phyloP scores from a whole-genome alignment of 2,888 invertebrate genomes.

The Clusia tigrina region DNA sequence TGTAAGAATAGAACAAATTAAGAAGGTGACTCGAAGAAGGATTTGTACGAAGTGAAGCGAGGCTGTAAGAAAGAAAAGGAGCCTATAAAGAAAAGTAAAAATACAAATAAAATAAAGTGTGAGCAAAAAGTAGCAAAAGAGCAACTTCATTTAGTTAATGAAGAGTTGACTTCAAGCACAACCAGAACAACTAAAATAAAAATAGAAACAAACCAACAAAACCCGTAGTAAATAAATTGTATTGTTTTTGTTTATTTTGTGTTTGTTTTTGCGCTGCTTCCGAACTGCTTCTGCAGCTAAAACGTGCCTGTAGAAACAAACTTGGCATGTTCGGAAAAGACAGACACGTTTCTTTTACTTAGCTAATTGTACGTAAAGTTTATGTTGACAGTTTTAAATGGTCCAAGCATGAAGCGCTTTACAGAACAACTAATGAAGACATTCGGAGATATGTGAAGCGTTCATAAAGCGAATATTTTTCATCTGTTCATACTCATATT shows the following conservation, averaged over 20 bases:
- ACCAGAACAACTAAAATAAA: too few relatives aligned
- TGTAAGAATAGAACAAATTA: not conserved
- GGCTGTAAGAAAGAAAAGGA: not conserved
- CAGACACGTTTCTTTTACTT: too few relatives aligned
- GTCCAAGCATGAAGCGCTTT: too few relatives aligned
- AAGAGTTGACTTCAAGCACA: slow-evolving; percentile 27
- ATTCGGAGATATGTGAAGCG: too few relatives aligned
- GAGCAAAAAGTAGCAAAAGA: not conserved
- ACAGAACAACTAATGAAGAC: too few relatives aligned
- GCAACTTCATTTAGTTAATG: slow-evolving; percentile 30
- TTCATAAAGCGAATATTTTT: too few relatives aligned
- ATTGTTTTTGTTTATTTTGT: not conserved
- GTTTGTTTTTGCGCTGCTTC: not conserved
- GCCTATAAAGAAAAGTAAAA: not conserved
- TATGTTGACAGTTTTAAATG: too few relatives aligned
- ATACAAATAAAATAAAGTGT: slow-evolving; percentile 6
- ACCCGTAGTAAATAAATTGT: not conserved
- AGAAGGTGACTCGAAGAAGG: slow-evolving; percentile 7
- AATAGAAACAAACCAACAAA: slow-evolving; percentile 12
- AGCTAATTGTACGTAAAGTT: too few relatives aligned
- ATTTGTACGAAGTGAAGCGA: not conserved
- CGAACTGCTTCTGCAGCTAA: not conserved
- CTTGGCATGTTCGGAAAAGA: not conserved
- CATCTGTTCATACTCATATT: too few relatives aligned
- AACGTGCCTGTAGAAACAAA: not conserved